Percentiles rank a stretch among this genome's conserved stretches.
These are phyloP conservation scores for Eumaeus atala DNA, from an alignment of 1,140 invertebrate species.

Conservation along the genomic window DNA sequence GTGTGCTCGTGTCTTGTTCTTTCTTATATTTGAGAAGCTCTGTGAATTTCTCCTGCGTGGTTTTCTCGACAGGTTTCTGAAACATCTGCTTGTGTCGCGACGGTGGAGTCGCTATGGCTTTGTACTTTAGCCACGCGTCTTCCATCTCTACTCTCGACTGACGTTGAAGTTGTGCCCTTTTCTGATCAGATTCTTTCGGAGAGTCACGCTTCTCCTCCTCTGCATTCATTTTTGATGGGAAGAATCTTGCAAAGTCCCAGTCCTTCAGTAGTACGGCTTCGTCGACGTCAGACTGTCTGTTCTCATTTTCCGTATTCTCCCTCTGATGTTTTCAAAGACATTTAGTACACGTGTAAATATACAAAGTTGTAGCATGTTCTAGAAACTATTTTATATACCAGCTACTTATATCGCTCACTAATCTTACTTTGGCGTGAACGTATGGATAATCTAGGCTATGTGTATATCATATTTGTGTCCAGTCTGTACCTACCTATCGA, in stretches of 20 bases:
- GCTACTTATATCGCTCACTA: conserved; percentile 44
- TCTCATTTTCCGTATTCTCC: conserved; percentile 55
- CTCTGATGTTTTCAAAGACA: conserved; percentile 60
- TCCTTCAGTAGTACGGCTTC: conserved; percentile 85
- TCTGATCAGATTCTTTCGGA: conserved; percentile 55
- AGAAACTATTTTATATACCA: conserved; percentile 24
- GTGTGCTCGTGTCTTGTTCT: conserved; percentile 79
- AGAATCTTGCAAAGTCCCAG: conserved; percentile 89
- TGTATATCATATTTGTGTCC: not conserved
- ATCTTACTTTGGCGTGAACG: conserved; percentile 69
- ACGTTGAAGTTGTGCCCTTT: conserved; percentile 52
- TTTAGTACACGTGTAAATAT: conserved; percentile 63
- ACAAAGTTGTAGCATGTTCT: conserved; percentile 37
- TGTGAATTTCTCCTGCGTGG: conserved; percentile 58
- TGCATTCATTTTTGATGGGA: conserved; percentile 74
- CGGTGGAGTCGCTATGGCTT: conserved; percentile 63
- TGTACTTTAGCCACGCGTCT: conserved; percentile 65
- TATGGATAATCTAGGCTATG: conserved; percentile 18
- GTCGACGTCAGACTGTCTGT: conserved; percentile 76
- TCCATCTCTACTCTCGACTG: conserved; percentile 62
- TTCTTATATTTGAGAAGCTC: conserved; percentile 71
- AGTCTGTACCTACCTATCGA: not conserved
- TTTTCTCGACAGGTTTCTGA: conserved; percentile 53
- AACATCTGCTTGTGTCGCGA: conserved; percentile 56
- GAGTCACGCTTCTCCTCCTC: conserved; percentile 58